These are phyloP conservation scores for Ophioninae sp. DNA, from an alignment of 2,888 invertebrate genomes.

Conservation along the genomic window DNA sequence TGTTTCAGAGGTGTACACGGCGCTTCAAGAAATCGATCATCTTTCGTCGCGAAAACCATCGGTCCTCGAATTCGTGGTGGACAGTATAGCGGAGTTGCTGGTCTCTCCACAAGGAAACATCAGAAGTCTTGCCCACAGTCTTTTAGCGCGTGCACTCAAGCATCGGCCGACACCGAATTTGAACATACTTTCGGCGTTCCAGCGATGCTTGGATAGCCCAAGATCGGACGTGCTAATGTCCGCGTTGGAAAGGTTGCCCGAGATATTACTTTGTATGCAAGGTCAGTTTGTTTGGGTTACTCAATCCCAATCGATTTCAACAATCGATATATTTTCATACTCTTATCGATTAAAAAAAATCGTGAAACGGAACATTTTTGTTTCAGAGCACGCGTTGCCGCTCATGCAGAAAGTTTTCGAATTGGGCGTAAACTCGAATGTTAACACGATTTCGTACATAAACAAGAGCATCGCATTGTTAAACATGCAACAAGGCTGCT, in stretches of 20 bases:
- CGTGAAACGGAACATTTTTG: constrained; percentile 63
- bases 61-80: constrained; percentile 85
- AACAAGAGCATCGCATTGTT: constrained; percentile 90
- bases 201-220: constrained; percentile 90
- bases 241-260: constrained; percentile 91
- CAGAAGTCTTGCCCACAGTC: constrained; percentile 87
- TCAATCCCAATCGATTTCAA: background rate
- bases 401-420: constrained; percentile 91
- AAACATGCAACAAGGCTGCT: constrained; percentile 92
- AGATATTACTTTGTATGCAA: constrained; percentile 91
- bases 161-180: constrained; percentile 85
- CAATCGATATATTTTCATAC: background rate
- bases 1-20: constrained; percentile 83
- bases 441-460: constrained; percentile 89
- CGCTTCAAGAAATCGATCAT: constrained; percentile 89
- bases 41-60: constrained; percentile 87
- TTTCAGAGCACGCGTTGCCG: constrained; percentile 89
- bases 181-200: constrained; percentile 88
- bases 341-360: constrained; percentile 37
- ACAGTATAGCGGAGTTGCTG: constrained; percentile 85
- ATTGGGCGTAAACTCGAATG: constrained; percentile 89
- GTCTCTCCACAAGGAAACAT: constrained; percentile 84
- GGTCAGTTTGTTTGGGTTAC: constrained; percentile 74
- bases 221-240: constrained; percentile 90
- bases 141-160: constrained; percentile 88